Conservation (phyloP, 2,797 vertebrate species). For the Phrynocephalus vlangalii region DNA sequence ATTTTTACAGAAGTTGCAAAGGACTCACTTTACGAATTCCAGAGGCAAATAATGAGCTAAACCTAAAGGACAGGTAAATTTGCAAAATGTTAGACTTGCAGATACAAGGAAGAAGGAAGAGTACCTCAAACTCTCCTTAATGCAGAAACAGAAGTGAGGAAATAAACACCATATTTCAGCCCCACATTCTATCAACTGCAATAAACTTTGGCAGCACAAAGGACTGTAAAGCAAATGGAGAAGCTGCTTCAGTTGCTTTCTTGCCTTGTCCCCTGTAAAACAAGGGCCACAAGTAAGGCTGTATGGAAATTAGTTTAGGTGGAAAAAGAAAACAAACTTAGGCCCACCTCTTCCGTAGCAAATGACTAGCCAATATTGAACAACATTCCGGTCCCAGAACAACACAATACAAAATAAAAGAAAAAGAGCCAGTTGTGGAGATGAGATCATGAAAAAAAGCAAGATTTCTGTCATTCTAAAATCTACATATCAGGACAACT, state of each 20-base stretch:
- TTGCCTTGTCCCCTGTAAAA: background rate
- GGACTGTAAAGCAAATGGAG: background rate
- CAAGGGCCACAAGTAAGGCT: background rate
- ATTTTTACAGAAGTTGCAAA: background rate
- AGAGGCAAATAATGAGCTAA: conserved; percentile 12
- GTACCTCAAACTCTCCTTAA: background rate
- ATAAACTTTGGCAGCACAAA: background rate
- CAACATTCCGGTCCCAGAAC: background rate
- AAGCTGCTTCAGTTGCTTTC: background rate
- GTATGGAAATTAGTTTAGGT: background rate
- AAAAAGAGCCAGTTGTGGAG: background rate
- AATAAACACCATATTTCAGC: background rate
- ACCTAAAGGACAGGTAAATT: background rate
- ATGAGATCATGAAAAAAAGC: background rate
- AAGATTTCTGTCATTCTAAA: background rate
- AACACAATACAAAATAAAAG: background rate
- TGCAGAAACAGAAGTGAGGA: background rate
- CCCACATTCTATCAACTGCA: background rate
- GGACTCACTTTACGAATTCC: conserved; percentile 1
- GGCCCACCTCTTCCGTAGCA: background rate
- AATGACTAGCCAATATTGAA: conserved; percentile 1
- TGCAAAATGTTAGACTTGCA: conserved; percentile 17
- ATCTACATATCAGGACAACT: too few species aligned
- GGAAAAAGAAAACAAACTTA: background rate
- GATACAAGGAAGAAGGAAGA: background rate